Evolutionary conservation across 2,888 invertebrate species (phyloP), one percentile per base, ranked within the genome.

Genomic region (Leptothorax acervorum): DNA sequence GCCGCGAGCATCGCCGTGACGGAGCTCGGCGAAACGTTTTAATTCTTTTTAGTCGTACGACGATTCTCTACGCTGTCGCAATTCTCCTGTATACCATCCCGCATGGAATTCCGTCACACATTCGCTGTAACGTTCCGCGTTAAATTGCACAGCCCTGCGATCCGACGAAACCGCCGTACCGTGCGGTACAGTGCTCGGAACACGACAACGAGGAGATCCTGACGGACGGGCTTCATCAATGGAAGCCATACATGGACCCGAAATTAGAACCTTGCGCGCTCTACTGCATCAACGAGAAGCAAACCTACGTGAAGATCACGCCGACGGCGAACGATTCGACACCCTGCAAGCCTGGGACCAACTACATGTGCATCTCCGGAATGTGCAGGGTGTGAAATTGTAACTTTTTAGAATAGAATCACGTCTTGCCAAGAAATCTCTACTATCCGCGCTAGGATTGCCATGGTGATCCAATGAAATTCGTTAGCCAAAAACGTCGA

Each of bases 341-440:
- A 0, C 97, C 98, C 0, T 99, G 98, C 93, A 97, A 96, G 79
- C 96, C 97, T 55, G 98, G 98, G 35, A 97, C 97, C 0, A 96
- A 97, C 84, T 97, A 98, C 93, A 97, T 98, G 96, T 99, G 98
- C 94, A 97, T 99, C 90, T 96, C 96, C 89, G 97, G 97, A 86
- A 95, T 96, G 90, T 97, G 97, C 93, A 96, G 96, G 95, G 97
- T 97, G 95, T 95, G 95, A n/a, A 81, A 28, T 78, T 39, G 39
- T 63, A 66, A 68, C 63, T 51, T 65, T 63, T 65, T 28, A 9
- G 8, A 68, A 55, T 66, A 31, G 28, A 82, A 11, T 51, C 60
- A n/a, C 53, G 12, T 51, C 18, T 35, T 28, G 35, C 23, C 23
- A 48, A 35, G 42, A 55, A 66, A 63, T 65, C 42, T 45, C n/a